Evolutionary conservation across 37 sponge, comb jelly and placozoan genomes (phyloP), one percentile per base, ranked within the genome.

Genomic region (Oscarella lobularis): DNA sequence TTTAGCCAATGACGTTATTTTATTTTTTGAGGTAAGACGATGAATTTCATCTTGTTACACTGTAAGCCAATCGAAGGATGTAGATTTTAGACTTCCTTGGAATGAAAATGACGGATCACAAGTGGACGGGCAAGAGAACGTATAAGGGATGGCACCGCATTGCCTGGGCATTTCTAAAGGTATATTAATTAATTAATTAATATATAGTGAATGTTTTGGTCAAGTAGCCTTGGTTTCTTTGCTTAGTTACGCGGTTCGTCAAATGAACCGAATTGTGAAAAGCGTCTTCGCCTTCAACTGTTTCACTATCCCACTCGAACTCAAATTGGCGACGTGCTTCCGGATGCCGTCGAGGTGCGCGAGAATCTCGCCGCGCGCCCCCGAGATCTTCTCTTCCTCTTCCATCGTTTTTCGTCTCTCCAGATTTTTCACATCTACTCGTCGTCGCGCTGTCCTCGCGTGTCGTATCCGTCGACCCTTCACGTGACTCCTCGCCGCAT

Each of bases 81-180:
- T 31, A 70, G 73, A 70, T 70, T 70, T 31, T 70, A 20, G 73
- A 70, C 37, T 70, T 70, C 37, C 27, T 70, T n/a, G 73, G 73
- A 35, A 70, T 70, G 73, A 20, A 20, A 35, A 20, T 20, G 20
- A 70, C 73, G 20, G 37, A 70, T 27, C 60, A 48, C 60, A 48
- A 48, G 20, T 48, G 60, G 60, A 48, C 14, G 60, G 60, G 60
- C 20, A 9, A 48, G 60, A 48, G 20, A 20, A 48, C 60, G 60
- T 35, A 70, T 29, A 31, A 20, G 30, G 84, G 84, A n/a, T 92
- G 93, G 93, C 48, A 85, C 67, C 48, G 74, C 36, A 76, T 92
- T 31, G 93, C 93, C 31, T 92, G 93, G 93, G 89, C 87, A 35
- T 92, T 92, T 72, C 81, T 88, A 20, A 67, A 80, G 68, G 78